Conservation (phyloP, 2,888 invertebrate genomes). For the Morinoia aosen region DNA sequence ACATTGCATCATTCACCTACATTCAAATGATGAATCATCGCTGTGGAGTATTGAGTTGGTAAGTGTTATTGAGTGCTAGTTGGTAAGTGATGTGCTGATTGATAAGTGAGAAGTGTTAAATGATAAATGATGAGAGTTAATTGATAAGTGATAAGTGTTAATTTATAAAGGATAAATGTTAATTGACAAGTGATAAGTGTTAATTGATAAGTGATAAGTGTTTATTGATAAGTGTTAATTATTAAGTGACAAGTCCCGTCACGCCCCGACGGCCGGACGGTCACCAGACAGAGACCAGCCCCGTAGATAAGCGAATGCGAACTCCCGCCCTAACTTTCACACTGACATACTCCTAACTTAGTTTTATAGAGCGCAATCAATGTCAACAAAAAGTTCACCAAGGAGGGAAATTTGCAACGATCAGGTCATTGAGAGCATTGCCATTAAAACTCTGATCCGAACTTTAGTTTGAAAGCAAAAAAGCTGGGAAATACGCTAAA, state of each 20-base stretch:
- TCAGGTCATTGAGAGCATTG: conserved; percentile 50
- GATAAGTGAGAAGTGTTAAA: no score
- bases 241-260: neutral
- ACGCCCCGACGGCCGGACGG: neutral
- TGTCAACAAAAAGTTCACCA: conserved; percentile 51
- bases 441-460: conserved; percentile 50
- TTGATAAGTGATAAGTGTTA: no score
- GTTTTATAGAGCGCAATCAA: conserved; percentile 53
- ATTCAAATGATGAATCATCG: neutral
- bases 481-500: conserved; percentile 48
- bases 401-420: conserved; percentile 44
- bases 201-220: no score
- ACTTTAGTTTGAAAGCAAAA: conserved; percentile 52
- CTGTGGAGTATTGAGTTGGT: neutral
- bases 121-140: no score
- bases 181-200: no score
- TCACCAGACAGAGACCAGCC: neutral
- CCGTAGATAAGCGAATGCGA: neutral
- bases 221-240: no score
- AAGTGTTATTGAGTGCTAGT: neutral
- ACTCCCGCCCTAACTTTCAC: conserved; percentile 22
- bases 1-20: neutral
- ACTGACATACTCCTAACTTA: conserved; percentile 41
- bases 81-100: no score
- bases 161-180: no score